Conservation (phyloP, 2,888 invertebrate species). For the Agriotes lineatus region DNA sequence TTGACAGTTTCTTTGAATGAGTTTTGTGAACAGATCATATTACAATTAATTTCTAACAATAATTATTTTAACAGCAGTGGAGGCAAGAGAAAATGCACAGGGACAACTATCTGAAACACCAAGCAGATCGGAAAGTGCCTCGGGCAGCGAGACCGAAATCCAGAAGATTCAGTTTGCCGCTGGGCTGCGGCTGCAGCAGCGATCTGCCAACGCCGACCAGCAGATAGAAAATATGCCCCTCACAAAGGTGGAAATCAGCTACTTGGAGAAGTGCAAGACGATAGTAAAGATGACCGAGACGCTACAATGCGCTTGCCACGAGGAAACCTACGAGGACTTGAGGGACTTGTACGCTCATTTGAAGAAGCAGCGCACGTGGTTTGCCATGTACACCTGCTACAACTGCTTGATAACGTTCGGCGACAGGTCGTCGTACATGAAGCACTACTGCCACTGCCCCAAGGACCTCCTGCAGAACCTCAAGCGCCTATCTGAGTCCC, state of each 20-base stretch:
- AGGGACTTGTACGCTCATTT: slow-evolving; percentile 61
- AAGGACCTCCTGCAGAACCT: slow-evolving; percentile 56
- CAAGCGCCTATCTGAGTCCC: slow-evolving; percentile 57
- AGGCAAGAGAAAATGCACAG: not conserved
- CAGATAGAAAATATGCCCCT: slow-evolving; percentile 52
- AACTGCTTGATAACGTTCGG: slow-evolving; percentile 73
- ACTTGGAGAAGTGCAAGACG: slow-evolving; percentile 61
- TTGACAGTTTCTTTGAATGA: too few relatives aligned
- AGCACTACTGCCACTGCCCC: slow-evolving; percentile 57
- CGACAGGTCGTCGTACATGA: slow-evolving; percentile 60
- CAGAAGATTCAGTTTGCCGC: slow-evolving; percentile 63
- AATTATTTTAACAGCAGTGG: too few relatives aligned
- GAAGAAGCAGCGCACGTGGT: slow-evolving; percentile 62
- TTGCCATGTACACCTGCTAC: slow-evolving; percentile 74
- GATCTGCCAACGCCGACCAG: slow-evolving; percentile 54
- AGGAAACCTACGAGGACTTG: slow-evolving; percentile 56
- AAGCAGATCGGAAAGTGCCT: slow-evolving; percentile 18
- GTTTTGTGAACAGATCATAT: too few relatives aligned
- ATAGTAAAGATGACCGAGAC: slow-evolving; percentile 60
- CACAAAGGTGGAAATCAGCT: slow-evolving; percentile 60
- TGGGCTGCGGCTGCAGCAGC: slow-evolving; percentile 58
- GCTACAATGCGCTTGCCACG: slow-evolving; percentile 61
- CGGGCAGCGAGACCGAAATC: slow-evolving; percentile 49
- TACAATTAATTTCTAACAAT: too few relatives aligned
- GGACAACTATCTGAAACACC: not conserved